Base-by-base conservation (phyloP, 2,888 invertebrate genomes). In the Strigamia maritima region DNA sequence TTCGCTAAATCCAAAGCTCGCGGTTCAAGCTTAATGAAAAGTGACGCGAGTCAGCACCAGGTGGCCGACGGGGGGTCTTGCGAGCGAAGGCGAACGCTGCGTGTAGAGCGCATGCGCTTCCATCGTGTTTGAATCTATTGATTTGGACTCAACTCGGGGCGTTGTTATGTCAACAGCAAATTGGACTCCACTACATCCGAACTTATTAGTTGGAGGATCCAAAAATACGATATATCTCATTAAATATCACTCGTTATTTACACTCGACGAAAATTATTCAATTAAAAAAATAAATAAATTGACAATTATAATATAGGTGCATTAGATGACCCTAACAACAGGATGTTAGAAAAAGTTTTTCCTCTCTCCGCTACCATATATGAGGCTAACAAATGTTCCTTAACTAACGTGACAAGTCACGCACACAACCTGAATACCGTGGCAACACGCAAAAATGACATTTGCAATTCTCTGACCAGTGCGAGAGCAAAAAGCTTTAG, bases 61-160 rank as follows among this genome's bases (percentile, higher is more conserved):
- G 70, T 70, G 70, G 70, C 70, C 70, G 28, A 70, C 70, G 70
- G 70, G 65, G 70, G 28, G 70, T 70, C 28, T 6, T 70, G 28
- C 24, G 26, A 70, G 70, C 14, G 70, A 70, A 28, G 24, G 24
- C 16, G 8, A n/a, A 16, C 14, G 70, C 70, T 54, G 54, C 54
- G 3, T 6, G 54, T 3, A 70, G 7, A 28, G 70, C 70, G 70
- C 70, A 70, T 70, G 70, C 70, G 70, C 70, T 70, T 28, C 54
- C 54, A 54, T 54, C 70, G 70, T 26, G 70, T 70, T 70, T 70
- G 70, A 70, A 70, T 70, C 70, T 70, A 70, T 70, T 70, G 70
- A 70, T 70, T 70, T 70, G 70, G 70, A 70, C 28, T 70, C 70
- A 70, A 70, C 70, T 70, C 70, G 70, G 70, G 70, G 70, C 70